These are phyloP conservation scores for Monopterus albus DNA, from an alignment of 2,113 vertebrate species.

Conservation along the genomic window DNA sequence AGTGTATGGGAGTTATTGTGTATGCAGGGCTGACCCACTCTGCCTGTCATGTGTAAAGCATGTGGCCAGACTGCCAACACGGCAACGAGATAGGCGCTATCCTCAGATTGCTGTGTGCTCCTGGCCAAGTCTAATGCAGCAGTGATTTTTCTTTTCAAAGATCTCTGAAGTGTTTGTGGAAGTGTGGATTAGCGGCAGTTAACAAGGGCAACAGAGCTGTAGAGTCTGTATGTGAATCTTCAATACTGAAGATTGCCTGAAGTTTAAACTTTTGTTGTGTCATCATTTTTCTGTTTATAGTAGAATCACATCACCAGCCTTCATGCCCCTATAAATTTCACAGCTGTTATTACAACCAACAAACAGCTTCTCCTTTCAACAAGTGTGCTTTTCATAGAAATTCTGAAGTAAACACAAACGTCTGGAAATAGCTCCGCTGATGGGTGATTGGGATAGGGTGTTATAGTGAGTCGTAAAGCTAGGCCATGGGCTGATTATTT, in stretches of 20 bases:
- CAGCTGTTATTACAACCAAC: slow-evolving; percentile 58
- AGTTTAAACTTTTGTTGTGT: slow-evolving; percentile 37
- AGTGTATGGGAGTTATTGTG: slow-evolving; percentile 15
- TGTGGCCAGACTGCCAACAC: slow-evolving; percentile 57
- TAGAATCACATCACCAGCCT: slow-evolving; percentile 37
- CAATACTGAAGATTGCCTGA: slow-evolving; percentile 8
- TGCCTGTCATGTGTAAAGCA: slow-evolving; percentile 49
- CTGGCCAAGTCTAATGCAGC: background rate
- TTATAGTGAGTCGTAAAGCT: slow-evolving; percentile 37
- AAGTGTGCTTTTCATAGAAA: slow-evolving; percentile 25
- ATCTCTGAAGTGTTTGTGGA: slow-evolving; percentile 29
- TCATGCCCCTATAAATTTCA: slow-evolving; percentile 22
- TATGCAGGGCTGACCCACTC: slow-evolving; percentile 20
- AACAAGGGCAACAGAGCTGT: background rate
- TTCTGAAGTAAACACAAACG: slow-evolving; percentile 10
- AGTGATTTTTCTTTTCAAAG: background rate
- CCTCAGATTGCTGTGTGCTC: slow-evolving; percentile 33
- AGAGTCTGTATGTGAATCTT: background rate
- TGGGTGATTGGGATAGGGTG: slow-evolving; percentile 40
- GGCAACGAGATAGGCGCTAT: slow-evolving; percentile 45
- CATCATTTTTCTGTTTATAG: slow-evolving; percentile 52
- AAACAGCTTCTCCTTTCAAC: slow-evolving; percentile 33
- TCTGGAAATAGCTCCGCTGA: slow-evolving; percentile 55
- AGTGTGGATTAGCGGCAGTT: slow-evolving; percentile 4
- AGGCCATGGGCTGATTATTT: slow-evolving; percentile 31